Evolutionary conservation across 2,888 invertebrate genomes (phyloP), one percentile per base, ranked within the genome.

Genomic region (Nemoura dubitans): DNA sequence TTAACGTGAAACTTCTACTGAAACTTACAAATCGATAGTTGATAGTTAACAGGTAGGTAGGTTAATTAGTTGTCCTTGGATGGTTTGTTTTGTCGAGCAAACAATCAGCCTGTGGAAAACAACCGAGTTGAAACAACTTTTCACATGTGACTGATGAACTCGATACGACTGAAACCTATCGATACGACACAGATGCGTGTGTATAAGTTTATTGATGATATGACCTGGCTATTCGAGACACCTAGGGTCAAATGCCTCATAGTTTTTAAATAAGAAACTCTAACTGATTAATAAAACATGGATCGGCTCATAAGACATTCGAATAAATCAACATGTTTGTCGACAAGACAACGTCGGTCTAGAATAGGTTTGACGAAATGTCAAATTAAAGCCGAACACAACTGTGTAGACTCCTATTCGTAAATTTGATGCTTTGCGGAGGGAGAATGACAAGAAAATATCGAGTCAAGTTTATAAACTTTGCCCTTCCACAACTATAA

Each of bases 101-200:
- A 59, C 59, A 59, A 59, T 59, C 59, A 59, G 59, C 59, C 59
- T 59, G 59, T 59, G 59, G 59, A 59, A 59, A 59, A 59, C 59
- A 59, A 59, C 59, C 59, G 59, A 59, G 59, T 59, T 59, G 59
- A 59, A 59, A 59, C 59, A 59, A 59, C 59, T 59, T 59, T 59
- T 59, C 14, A 59, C 59, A 59, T 59, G 59, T 59, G 16, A 59
- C 59, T 59, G 59, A 59, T 59, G 1, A 59, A 21, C 59, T 59
- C 16, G 21, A 59, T 21, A 21, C 59, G 16, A 59, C 59, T 10
- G 16, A 21, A 21, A 59, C 59, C 59, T 10, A 59, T 59, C 21
- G 59, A 59, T 59, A 59, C 21, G n/a, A n/a, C n/a, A n/a, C n/a
- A n/a, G n/a, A n/a, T n/a, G n/a, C n/a, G 59, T 59, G 10, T 21